Percentiles rank a stretch among this genome's conserved stretches.
phyloP scores from a whole-genome alignment of 2,797 vertebrate species.

The Pteronotus mesoamericanus region DNA sequence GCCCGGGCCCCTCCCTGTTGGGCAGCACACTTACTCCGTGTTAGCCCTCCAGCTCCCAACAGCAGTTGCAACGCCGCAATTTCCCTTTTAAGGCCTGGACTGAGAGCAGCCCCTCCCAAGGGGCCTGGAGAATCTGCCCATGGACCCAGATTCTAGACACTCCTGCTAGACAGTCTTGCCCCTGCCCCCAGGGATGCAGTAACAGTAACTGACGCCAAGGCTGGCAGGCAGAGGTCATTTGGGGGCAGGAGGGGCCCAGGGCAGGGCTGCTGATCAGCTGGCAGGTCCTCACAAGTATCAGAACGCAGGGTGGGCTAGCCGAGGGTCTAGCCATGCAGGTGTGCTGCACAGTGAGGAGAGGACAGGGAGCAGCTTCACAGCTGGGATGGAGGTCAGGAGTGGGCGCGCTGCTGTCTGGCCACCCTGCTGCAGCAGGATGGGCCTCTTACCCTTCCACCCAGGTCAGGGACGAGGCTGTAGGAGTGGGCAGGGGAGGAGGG shows the following conservation, averaged over 20 bases:
- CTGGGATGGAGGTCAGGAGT: background rate
- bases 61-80: constrained; percentile 48
- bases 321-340: background rate
- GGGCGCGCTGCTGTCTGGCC: background rate
- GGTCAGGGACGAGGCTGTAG: background rate
- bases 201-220: background rate
- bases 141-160: background rate
- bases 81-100: constrained; percentile 57
- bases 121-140: background rate
- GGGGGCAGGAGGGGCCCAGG: background rate
- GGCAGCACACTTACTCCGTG: background rate
- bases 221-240: background rate
- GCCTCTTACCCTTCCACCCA: background rate
- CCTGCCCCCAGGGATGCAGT: background rate
- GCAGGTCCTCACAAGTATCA: background rate
- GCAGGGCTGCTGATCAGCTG: background rate
- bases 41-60: background rate
- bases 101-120: constrained; percentile 18
- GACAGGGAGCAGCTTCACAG: background rate
- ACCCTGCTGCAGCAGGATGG: no score
- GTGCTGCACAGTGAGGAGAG: background rate
- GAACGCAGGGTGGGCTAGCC: background rate
- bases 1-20: background rate
- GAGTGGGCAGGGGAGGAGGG: background rate
- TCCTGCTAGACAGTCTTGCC: constrained; percentile 17